Conservation (phyloP, 2,113 vertebrate genomes). For the Crotophaga sulcirostris region DNA sequence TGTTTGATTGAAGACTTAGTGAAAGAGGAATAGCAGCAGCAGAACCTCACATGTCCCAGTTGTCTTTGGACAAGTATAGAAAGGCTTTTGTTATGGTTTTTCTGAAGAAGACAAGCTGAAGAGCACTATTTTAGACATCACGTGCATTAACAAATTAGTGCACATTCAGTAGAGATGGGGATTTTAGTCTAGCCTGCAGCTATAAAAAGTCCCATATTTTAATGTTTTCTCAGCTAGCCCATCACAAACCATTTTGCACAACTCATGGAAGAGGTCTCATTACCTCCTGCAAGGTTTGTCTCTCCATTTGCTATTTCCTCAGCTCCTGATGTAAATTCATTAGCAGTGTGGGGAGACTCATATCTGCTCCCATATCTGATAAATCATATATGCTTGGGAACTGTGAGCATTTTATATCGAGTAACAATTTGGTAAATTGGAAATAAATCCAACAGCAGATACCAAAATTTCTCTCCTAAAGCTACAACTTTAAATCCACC, state of each 20-base stretch:
- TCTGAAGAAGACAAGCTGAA: neutral
- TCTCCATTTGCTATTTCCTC: neutral
- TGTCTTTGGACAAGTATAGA: no score
- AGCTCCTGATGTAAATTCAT: neutral
- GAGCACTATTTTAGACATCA: neutral
- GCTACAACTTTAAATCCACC: neutral
- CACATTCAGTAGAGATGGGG: neutral
- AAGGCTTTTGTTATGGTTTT: rapidly evolving
- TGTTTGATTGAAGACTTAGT: no score
- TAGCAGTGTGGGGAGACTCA: neutral
- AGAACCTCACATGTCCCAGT: rapidly evolving
- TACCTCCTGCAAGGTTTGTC: no score
- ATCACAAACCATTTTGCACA: neutral
- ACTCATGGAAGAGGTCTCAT: neutral
- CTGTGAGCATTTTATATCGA: rapidly evolving
- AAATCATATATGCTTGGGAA: rapidly evolving
- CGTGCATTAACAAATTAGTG: neutral
- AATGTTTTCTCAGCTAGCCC: neutral
- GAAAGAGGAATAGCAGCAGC: neutral
- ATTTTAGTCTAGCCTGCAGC: neutral
- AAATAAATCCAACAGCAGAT: neutral
- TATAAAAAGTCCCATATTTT: neutral
- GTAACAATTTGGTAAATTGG: neutral
- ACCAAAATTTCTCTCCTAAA: neutral
- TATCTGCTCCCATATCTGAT: neutral